Evolutionary conservation across 2,113 vertebrate species (phyloP), one percentile per base, ranked within the genome.

Genomic region (Callionymus lyra): DNA sequence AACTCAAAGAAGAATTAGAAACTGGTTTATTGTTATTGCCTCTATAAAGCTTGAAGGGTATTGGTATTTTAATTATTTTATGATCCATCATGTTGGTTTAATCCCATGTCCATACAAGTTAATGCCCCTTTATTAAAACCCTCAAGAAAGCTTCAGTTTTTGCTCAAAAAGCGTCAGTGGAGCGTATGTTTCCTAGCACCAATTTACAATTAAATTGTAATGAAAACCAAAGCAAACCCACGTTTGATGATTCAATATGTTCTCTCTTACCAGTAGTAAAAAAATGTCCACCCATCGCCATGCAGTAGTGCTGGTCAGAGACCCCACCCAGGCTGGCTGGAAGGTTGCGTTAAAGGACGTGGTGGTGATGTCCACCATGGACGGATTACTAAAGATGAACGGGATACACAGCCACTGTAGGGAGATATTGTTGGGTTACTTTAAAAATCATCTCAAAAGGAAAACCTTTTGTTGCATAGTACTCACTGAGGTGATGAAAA

Each of bases 401-500:
- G 80, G 80, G 15, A 82, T 73, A 6, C 76, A 76, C 54, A 79
- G 18, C 76, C 76, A 79, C 76, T 79, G 6, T 16, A 1, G 33
- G 11, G 27, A 38, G 31, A 14, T 15, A 32, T 13, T 11, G 10
- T 12, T 12, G 6, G n/a, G 19, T 9, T 6, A 21, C 10, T 10
- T 10, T 10, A 9, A 10, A 9, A 36, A n/a, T n/a, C n/a, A n/a
- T n/a, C n/a, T n/a, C n/a, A n/a, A 42, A 27, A n/a, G 12, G 12
- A 6, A 18, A 4, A 3, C 9, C 1, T n/a, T n/a, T n/a, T n/a
- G n/a, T n/a, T n/a, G n/a, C n/a, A n/a, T n/a, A n/a, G 4, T 11
- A 65, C 74, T 61, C 47, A 83, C 81, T 79, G 82, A 18, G 49
- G 77, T 78, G 44, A 82, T 38, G 62, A 80, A 77, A 1, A 83